Percentiles rank a stretch among this genome's conserved stretches.
These are phyloP conservation scores for Caenorhabditis briggsae DNA, from an alignment of 1,140 invertebrate species.

Conservation along the genomic window DNA sequence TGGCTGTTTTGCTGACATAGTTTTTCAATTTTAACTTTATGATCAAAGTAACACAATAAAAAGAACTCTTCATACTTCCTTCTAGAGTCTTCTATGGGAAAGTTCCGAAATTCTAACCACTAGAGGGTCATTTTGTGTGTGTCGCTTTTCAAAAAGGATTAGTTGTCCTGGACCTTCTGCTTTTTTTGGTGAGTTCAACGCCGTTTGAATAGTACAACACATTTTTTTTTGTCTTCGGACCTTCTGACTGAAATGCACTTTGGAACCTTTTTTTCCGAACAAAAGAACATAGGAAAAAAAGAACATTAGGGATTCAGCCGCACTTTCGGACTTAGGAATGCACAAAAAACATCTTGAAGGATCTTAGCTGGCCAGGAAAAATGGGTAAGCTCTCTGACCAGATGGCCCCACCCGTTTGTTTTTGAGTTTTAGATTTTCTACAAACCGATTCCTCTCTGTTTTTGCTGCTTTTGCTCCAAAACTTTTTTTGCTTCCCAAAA, in stretches of 20 bases:
- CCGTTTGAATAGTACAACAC: conserved; percentile 49
- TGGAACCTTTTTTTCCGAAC: not conserved
- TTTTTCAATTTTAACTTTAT: not conserved
- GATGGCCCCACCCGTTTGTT: not conserved
- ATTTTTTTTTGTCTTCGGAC: conserved; percentile 10
- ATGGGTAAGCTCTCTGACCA: not conserved
- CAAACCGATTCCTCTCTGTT: not conserved
- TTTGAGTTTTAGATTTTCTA: not conserved
- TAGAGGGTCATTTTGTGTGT: not conserved
- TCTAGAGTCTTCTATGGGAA: not conserved
- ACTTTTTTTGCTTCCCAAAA: not conserved
- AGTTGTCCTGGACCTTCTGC: conserved; percentile 43
- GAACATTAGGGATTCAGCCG: conserved; percentile 17
- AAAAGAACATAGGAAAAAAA: not conserved
- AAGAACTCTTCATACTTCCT: not conserved
- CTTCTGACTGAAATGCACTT: conserved; percentile 20
- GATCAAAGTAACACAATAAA: not conserved
- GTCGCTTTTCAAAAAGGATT: conserved; percentile 42
- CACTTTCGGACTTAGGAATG: not conserved
- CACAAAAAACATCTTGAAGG: conserved; percentile 25
- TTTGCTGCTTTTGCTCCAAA: not conserved
- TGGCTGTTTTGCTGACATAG: not conserved
- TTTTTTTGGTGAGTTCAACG: not conserved
- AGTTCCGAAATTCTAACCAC: conserved; percentile 7
- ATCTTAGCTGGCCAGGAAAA: not conserved